Evolutionary conservation across 2,888 invertebrate species (phyloP), one percentile per base, ranked within the genome.

Genomic region (Biston betularia): DNA sequence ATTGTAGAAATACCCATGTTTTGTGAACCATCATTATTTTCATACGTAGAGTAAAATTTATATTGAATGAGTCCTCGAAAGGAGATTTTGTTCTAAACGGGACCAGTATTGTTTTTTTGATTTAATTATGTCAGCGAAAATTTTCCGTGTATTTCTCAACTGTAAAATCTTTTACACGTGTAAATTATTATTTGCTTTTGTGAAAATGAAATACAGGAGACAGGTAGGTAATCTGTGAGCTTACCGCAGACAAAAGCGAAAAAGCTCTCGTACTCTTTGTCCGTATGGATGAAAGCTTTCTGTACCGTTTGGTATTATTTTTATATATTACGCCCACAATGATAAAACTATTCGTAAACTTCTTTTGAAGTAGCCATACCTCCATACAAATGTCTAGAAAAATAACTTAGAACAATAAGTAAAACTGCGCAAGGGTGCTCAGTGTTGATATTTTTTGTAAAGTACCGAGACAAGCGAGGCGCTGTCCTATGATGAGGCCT

Each of bases 281-380:
- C 33, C 44, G 38, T 14, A 45, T 52, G 33, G 50, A 34, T 14
- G 45, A 56, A 38, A 60, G 40, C 38, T 34, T 33, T 33, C 40
- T 7, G 45, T 79, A 71, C 65, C 62, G 63, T 75, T 77, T 78
- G 76, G 77, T 82, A 71, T 81, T 82, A 77, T 77, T 78, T 85
- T 83, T 82, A 82, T 84, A 54, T 33, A 44, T 42, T 24, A 12
- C 24, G 5, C 11, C 14, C 42, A 54, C 15, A n/a, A 24, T 44
- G 38, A 15, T 54, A 12, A 12, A 24, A 54, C 9, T 24, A 33
- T 40, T 38, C 5, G 15, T 11, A 48, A 7, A 38, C 38, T 50
- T 12, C 34, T 12, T 7, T 50, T 34, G 50, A 12, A 10, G 34
- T 33, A 6, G 11, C 8, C n/a, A 6, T 50, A 34, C 12, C 12